These are phyloP conservation scores for Leucoptera coffeella DNA, from an alignment of 2,888 invertebrate species.

Conservation along the genomic window DNA sequence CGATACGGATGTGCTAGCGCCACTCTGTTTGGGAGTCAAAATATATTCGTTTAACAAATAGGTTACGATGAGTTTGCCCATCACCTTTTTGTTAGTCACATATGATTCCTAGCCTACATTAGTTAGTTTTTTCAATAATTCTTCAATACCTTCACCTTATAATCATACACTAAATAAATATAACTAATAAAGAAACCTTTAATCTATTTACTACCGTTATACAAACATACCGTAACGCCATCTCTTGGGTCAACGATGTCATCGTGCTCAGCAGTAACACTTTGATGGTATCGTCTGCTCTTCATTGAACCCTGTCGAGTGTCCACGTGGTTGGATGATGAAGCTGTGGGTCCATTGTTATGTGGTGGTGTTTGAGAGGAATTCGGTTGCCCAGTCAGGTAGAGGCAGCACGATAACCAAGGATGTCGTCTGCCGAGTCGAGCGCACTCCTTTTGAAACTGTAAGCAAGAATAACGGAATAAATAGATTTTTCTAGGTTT, in stretches of 20 bases:
- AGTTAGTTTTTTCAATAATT: too few species aligned
- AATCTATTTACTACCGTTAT: too few species aligned
- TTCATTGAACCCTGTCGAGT: conserved; percentile 29
- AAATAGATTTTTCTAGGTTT: too few species aligned
- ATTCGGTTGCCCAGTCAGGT: conserved; percentile 18
- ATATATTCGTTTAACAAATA: neutral
- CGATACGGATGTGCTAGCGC: conserved; percentile 38
- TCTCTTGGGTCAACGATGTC: conserved; percentile 33
- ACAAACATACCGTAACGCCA: conserved; percentile 24
- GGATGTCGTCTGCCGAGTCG: conserved; percentile 32
- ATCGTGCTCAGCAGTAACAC: conserved; percentile 19
- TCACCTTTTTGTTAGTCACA: too few species aligned
- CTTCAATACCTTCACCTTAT: too few species aligned
- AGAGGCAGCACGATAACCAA: conserved; percentile 39
- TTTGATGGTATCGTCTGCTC: conserved; percentile 32
- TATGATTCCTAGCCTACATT: too few species aligned
- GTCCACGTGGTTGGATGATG: conserved; percentile 28
- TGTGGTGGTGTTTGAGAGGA: conserved; percentile 12
- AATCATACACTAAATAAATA: too few species aligned
- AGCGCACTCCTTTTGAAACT: conserved; percentile 44
- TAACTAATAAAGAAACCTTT: too few species aligned
- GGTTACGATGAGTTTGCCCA: neutral
- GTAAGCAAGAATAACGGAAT: too few species aligned
- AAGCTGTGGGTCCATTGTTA: conserved; percentile 14
- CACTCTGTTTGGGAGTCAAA: conserved; percentile 20